These are phyloP conservation scores for Thryonomys swinderianus DNA, from an alignment of 2,113 vertebrate species.

Conservation along the genomic window DNA sequence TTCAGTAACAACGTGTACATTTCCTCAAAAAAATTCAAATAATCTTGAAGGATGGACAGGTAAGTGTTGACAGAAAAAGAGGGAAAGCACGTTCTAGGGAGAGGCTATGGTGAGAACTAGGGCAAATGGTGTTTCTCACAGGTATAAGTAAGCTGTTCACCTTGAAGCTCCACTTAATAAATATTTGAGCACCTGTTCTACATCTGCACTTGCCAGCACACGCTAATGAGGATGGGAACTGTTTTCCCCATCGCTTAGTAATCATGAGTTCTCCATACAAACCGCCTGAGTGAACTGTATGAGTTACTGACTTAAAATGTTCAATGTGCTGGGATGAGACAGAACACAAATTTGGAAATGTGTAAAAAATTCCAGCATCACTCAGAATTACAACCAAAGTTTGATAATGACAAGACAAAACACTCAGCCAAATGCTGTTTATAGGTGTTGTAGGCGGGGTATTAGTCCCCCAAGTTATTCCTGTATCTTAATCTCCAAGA, in stretches of 20 bases:
- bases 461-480: too few species aligned
- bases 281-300: background rate
- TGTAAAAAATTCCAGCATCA: background rate
- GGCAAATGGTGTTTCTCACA: background rate
- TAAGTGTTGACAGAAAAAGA: constrained; percentile 20
- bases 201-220: background rate
- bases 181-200: constrained; percentile 17
- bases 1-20: background rate
- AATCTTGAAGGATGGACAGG: background rate
- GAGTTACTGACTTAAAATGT: background rate
- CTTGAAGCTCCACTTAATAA: constrained; percentile 31
- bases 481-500: background rate
- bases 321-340: background rate
- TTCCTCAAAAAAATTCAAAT: background rate
- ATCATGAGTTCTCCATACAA: background rate
- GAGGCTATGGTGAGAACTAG: background rate
- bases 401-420: background rate
- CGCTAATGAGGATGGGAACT: background rate
- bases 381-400: background rate
- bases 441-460: background rate
- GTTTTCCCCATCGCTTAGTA: background rate
- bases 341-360: background rate
- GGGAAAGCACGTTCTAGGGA: background rate
- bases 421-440: background rate
- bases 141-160: background rate